A percentile compares a stretch with the other conserved stretches of the same genome.
Evolutionary conservation across 1,140 invertebrate genomes (phyloP).

Genomic region (Drosophila pallidifrons): DNA sequence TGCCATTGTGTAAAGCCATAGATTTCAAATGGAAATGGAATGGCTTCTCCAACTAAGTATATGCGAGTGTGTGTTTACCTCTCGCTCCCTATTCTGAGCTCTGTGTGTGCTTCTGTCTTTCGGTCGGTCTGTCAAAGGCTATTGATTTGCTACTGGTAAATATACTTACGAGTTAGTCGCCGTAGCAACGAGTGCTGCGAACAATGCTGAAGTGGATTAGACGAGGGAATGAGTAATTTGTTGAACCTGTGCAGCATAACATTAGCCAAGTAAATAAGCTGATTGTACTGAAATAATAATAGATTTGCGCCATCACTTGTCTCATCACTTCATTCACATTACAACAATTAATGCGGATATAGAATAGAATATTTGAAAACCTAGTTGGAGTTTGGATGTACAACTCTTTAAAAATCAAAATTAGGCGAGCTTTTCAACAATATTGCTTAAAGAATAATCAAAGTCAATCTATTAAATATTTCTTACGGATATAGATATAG

Average conservation of each 20-base stretch:
- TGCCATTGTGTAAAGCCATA: conserved; percentile 41
- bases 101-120: neutral
- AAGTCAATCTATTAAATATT: too few relatives aligned
- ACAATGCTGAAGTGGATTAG: conserved; percentile 30
- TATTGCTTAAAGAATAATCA: too few relatives aligned
- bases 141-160: conserved; percentile 41
- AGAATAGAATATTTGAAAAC: too few relatives aligned
- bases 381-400: too few relatives aligned
- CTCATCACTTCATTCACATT: too few relatives aligned
- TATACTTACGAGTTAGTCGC: conserved; percentile 37
- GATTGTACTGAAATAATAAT: conserved; percentile 12
- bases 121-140: conserved; percentile 13
- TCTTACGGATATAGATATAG: too few relatives aligned
- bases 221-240: conserved; percentile 26
- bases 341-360: too few relatives aligned
- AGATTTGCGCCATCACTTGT: neutral
- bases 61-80: neutral
- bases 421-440: too few relatives aligned
- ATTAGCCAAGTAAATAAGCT: conserved; percentile 31
- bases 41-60: neutral
- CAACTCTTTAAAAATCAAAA: too few relatives aligned
- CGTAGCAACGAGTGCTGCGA: conserved; percentile 12
- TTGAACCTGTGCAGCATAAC: conserved; percentile 8
- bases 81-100: neutral
- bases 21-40: conserved; percentile 38